These are phyloP conservation scores for Neoniphon sammara DNA, from an alignment of 2,797 vertebrate species.

Conservation along the genomic window DNA sequence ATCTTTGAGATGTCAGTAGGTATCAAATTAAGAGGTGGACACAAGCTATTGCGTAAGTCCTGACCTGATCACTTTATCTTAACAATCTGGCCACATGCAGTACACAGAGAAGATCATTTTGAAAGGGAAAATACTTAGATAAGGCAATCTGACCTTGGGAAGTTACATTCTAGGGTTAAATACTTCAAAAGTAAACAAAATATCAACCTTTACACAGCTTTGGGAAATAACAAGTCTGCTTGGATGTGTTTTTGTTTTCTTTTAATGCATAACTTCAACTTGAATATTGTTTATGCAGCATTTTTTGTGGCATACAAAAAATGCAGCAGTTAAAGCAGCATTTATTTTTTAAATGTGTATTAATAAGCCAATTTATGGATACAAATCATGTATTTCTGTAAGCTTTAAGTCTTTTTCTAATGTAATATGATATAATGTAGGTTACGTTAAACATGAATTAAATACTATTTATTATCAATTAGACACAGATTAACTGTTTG, in stretches of 20 bases:
- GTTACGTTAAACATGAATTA: constrained; percentile 51
- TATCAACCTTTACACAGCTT: too few species aligned
- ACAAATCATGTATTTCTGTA: constrained; percentile 1
- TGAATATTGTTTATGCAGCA: not conserved
- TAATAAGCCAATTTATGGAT: not conserved
- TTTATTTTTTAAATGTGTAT: not conserved
- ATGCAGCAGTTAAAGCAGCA: too few species aligned
- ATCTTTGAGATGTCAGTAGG: not conserved
- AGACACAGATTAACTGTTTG: constrained; percentile 31
- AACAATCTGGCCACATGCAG: not conserved
- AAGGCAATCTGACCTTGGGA: too few species aligned
- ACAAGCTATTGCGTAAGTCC: not conserved
- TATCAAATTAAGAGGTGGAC: constrained; percentile 10
- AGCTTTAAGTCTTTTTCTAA: not conserved
- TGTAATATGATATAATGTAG: constrained; percentile 7
- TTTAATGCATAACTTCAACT: not conserved
- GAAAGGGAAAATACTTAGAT: not conserved
- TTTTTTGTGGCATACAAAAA: too few species aligned
- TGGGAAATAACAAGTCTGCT: too few species aligned
- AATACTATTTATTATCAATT: constrained; percentile 38
- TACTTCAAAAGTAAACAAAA: too few species aligned
- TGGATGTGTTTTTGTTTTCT: too few species aligned
- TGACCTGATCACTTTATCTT: not conserved
- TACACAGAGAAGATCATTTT: not conserved
- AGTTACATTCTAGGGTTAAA: too few species aligned